These are phyloP conservation scores for Polypedilum vanderplanki DNA, from an alignment of 1,140 invertebrate species.

Conservation along the genomic window DNA sequence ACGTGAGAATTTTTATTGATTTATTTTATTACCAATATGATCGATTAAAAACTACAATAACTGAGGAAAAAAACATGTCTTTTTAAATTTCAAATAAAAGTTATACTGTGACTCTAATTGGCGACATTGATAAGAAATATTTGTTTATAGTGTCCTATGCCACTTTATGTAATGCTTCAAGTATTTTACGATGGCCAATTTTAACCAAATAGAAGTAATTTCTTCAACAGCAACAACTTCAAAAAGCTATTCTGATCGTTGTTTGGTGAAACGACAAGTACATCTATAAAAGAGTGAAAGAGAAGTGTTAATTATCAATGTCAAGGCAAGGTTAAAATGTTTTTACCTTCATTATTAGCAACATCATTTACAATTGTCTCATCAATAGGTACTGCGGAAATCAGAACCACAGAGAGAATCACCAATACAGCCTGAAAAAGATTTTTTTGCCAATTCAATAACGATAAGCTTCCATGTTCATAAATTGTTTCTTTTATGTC, in stretches of 20 bases:
- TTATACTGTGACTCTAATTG: background rate
- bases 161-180: background rate
- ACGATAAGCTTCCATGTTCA: no score
- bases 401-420: background rate
- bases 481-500: no score
- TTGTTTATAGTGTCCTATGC: background rate
- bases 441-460: background rate
- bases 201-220: background rate
- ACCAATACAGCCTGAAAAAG: conserved; percentile 7
- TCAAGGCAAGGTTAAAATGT: background rate
- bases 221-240: background rate
- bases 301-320: background rate
- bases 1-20: conserved; percentile 27
- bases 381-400: background rate
- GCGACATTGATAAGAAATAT: background rate
- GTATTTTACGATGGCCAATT: background rate
- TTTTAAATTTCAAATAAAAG: no score
- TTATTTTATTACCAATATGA: background rate
- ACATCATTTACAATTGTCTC: conserved; percentile 11
- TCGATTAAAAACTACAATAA: background rate
- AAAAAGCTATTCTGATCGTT: background rate
- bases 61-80: no score
- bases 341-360: background rate
- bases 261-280: background rate
- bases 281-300: background rate